These are phyloP conservation scores for Pinctada fucata DNA, from an alignment of 2,888 invertebrate genomes.

Conservation along the genomic window DNA sequence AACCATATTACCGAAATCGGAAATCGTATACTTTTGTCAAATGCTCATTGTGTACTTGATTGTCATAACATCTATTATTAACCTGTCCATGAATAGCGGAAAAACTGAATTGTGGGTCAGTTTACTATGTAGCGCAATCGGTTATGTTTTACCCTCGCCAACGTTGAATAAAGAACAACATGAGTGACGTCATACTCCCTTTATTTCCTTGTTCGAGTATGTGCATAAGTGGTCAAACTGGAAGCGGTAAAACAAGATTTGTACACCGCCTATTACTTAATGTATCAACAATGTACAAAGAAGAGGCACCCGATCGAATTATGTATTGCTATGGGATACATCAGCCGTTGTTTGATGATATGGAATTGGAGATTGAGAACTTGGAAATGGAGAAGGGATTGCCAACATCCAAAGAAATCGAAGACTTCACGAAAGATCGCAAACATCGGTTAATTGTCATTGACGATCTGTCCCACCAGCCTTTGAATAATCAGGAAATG, in stretches of 20 bases:
- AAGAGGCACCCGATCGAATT: constrained; percentile 34
- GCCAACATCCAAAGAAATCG: constrained; percentile 33
- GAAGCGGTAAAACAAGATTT: constrained; percentile 44
- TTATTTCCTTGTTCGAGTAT: constrained; percentile 45
- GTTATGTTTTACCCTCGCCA: constrained; percentile 19
- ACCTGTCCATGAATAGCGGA: constrained; percentile 35
- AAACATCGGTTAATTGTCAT: constrained; percentile 37
- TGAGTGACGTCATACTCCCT: constrained; percentile 15
- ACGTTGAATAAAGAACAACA: constrained; percentile 4
- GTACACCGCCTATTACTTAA: constrained; percentile 32
- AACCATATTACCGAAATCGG: constrained; percentile 35
- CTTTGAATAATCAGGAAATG: constrained; percentile 27
- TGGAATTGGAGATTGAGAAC: constrained; percentile 39
- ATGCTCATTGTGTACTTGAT: constrained; percentile 29
- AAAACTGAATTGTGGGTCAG: constrained; percentile 17
- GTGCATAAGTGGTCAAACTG: constrained; percentile 38
- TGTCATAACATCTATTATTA: constrained; percentile 37
- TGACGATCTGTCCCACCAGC: constrained; percentile 42
- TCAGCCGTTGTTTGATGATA: constrained; percentile 45
- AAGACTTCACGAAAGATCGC: constrained; percentile 38
- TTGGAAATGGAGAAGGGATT: constrained; percentile 40
- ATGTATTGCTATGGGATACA: constrained; percentile 47
- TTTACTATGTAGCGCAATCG: constrained; percentile 40
- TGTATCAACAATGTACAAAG: constrained; percentile 33
- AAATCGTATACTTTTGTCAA: constrained; percentile 47